Conservation (phyloP, 2,888 invertebrate genomes). For the Beris chalybata region DNA sequence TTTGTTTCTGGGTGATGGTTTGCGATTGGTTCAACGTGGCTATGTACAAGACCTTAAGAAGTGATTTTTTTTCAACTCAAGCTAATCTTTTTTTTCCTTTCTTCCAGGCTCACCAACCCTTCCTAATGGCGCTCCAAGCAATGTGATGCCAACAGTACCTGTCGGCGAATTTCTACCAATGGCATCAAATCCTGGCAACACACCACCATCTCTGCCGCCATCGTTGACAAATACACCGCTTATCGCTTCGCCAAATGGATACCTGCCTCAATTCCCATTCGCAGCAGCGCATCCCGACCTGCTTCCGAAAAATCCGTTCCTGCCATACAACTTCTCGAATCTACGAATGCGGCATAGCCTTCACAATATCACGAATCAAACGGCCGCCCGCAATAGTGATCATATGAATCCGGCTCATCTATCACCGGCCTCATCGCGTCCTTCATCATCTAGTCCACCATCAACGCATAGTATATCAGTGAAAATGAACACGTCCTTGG, state of each 20-base stretch:
- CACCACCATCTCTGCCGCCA: slow-evolving; percentile 52
- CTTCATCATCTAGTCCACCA: slow-evolving; percentile 53
- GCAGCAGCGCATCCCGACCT: slow-evolving; percentile 58
- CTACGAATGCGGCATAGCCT: slow-evolving; percentile 48
- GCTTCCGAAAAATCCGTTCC: slow-evolving; percentile 61
- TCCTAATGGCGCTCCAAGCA: slow-evolving; percentile 40
- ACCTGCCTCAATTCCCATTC: slow-evolving; percentile 63
- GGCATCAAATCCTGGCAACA: slow-evolving; percentile 48
- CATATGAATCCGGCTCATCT: slow-evolving; percentile 45
- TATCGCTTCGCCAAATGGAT: slow-evolving; percentile 62
- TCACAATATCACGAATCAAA: slow-evolving; percentile 44
- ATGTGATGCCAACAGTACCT: slow-evolving; percentile 20
- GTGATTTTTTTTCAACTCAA: too few species aligned
- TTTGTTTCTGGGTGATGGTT: too few species aligned
- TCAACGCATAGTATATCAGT: slow-evolving; percentile 42
- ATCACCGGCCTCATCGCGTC: slow-evolving; percentile 54
- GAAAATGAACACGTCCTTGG: slow-evolving; percentile 61
- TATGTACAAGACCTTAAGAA: too few species aligned
- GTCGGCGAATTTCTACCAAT: slow-evolving; percentile 24
- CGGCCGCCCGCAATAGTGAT: slow-evolving; percentile 47
- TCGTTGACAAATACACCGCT: slow-evolving; percentile 45
- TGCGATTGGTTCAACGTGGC: too few species aligned
- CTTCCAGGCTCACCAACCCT: slow-evolving; percentile 58
- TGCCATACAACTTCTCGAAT: slow-evolving; percentile 61
- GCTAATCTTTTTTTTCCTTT: slow-evolving; percentile 29